These are phyloP conservation scores for Acronicta aceris DNA, from an alignment of 2,888 invertebrate species.

Conservation along the genomic window DNA sequence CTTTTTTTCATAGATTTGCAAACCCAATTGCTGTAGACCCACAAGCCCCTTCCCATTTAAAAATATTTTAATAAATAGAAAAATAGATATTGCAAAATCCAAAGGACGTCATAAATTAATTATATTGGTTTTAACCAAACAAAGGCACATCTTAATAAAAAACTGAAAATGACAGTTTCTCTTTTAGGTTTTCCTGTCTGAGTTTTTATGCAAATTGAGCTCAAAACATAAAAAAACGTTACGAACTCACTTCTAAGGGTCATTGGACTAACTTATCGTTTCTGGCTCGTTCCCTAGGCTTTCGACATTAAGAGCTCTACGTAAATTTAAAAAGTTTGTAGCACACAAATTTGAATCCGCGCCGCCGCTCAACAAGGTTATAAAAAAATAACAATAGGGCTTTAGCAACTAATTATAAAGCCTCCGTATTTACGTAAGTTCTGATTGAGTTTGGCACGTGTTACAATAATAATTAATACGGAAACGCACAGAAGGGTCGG, in stretches of 20 bases:
- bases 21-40: too few relatives aligned
- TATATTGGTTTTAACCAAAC: too few relatives aligned
- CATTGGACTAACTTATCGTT: constrained; percentile 20
- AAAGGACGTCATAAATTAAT: constrained; percentile 13
- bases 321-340: constrained; percentile 22
- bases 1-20: too few relatives aligned
- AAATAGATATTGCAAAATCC: too few relatives aligned
- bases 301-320: constrained; percentile 8
- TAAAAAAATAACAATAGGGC: constrained; percentile 20
- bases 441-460: constrained; percentile 36
- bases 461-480: constrained; percentile 44
- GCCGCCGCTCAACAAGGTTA: constrained; percentile 6
- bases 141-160: too few relatives aligned
- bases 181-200: neutral
- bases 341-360: constrained; percentile 13
- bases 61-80: too few relatives aligned
- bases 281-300: constrained; percentile 13
- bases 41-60: too few relatives aligned
- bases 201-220: constrained; percentile 12
- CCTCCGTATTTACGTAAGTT: constrained; percentile 18
- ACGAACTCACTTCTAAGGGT: constrained; percentile 10
- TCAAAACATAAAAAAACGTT: constrained; percentile 22
- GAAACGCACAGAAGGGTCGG: constrained; percentile 39
- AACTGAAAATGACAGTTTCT: too few relatives aligned
- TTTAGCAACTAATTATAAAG: constrained; percentile 21